Base-by-base conservation (phyloP, 2,888 invertebrate species). In the Suillia variegata region DNA sequence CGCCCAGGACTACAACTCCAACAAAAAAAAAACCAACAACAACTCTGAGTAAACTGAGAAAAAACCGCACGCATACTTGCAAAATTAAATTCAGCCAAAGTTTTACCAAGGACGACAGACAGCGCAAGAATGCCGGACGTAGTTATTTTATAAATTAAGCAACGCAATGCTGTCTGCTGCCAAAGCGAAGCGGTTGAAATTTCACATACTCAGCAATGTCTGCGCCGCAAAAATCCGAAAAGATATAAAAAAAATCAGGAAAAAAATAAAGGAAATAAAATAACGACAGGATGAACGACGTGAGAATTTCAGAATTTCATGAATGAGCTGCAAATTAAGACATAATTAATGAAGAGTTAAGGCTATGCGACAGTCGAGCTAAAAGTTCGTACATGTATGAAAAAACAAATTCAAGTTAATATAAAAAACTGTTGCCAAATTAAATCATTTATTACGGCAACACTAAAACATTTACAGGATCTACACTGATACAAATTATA, bases 151-250 rank as follows among this genome's bases (percentile, higher is more conserved):
- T 20, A 45, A 18, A 45, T 45, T 45, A 45, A 18, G 45, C 17
- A 5, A 6, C 17, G n/a, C 4, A 38, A 10, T 26, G 6, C 15
- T 10, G 38, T 10, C 38, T 38, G 6, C n/a, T 10, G 4, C 6
- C 38, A 38, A 13, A 10, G 3, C 13, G 13, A 38, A 12, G 18
- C 18, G 45, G 45, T 45, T 17, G 13, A 17, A 45, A 18, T 18
- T 45, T 45, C 45, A 18, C 45, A 45, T 45, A 20, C 45, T 45
- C 45, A 18, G 45, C 45, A 45, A 45, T 18, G 45, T 45, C 45
- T 45, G 45, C 18, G 6, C 18, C 6, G 38, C 8, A 38, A n/a
- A 38, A 18, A 20, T 5, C 26, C 26, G n/a, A n/a, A 13, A 38
- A 13, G n/a, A 8, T 13, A 38, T 38, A 38, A 38, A 38, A 38